Evolutionary conservation across 2,797 vertebrate genomes (phyloP).

Genomic region (Premnoplex brunnescens): DNA sequence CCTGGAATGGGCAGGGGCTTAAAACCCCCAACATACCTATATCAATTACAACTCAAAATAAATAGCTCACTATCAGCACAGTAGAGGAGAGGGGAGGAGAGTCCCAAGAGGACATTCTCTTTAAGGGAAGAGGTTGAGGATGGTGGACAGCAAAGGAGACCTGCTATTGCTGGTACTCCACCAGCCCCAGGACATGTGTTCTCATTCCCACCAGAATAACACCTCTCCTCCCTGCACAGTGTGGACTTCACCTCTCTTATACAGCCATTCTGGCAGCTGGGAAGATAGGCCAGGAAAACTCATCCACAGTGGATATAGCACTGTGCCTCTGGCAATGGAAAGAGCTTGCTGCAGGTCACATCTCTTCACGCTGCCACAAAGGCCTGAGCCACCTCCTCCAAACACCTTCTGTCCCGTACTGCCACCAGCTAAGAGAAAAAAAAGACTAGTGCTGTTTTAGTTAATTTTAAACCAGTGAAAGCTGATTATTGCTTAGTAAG

Average conservation of each 20-base stretch:
- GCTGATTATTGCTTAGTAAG: constrained; percentile 10
- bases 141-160: background rate
- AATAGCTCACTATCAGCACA: background rate
- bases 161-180: background rate
- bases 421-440: background rate
- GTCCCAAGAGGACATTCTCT: background rate
- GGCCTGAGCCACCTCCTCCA: background rate
- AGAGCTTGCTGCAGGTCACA: background rate
- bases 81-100: background rate
- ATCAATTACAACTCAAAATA: background rate
- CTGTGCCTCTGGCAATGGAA: background rate
- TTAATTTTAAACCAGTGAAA: constrained; percentile 37
- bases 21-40: background rate
- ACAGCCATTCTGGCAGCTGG: background rate
- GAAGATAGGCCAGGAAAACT: background rate
- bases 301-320: background rate
- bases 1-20: background rate
- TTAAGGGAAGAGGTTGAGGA: background rate
- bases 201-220: background rate
- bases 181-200: background rate
- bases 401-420: background rate
- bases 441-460: background rate
- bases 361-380: background rate
- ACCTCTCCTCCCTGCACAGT: background rate
- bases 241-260: background rate